Percentiles rank a stretch among this genome's conserved stretches.
These are phyloP conservation scores for Lucifuga dentata DNA, from an alignment of 2,113 vertebrate species.

Conservation along the genomic window DNA sequence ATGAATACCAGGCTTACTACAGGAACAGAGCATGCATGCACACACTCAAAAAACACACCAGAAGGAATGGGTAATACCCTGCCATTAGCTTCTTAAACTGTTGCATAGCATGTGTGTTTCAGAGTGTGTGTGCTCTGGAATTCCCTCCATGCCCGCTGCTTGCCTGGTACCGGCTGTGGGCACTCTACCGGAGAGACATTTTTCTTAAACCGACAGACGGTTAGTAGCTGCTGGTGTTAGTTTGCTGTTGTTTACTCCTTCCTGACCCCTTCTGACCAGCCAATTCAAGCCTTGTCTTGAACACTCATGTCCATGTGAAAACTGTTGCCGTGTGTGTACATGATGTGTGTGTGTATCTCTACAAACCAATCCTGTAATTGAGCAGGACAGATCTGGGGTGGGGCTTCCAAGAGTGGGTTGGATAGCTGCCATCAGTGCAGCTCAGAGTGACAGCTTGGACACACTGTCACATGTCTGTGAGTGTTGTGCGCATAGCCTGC, in stretches of 20 bases:
- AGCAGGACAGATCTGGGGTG: conserved; percentile 68
- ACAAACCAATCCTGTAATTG: conserved; percentile 44
- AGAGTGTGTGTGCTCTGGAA: conserved; percentile 1
- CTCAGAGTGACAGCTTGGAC: conserved; percentile 66
- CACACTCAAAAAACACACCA: conserved; percentile 14
- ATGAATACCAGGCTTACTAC: conserved; percentile 65
- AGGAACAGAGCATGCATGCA: conserved; percentile 45
- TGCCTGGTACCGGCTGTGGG: conserved; percentile 36
- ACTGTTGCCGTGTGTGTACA: conserved; percentile 31
- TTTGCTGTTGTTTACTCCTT: conserved; percentile 12
- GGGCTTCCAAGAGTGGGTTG: conserved; percentile 38
- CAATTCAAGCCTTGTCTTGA: conserved; percentile 53
- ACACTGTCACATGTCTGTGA: conserved; percentile 25
- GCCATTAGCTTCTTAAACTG: conserved; percentile 4
- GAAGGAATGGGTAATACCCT: conserved; percentile 32
- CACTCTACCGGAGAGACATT: too few relatives aligned
- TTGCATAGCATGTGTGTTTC: background rate
- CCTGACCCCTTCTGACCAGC: conserved; percentile 12
- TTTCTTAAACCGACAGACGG: too few relatives aligned
- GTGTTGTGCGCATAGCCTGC: conserved; percentile 19
- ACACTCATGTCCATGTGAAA: conserved; percentile 45
- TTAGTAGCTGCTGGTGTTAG: background rate
- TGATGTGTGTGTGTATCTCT: background rate
- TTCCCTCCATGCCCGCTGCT: conserved; percentile 27
- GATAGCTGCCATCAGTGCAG: conserved; percentile 55